Evolutionary conservation across 1,140 invertebrate species (phyloP).

Genomic region (Adelges cooleyi): DNA sequence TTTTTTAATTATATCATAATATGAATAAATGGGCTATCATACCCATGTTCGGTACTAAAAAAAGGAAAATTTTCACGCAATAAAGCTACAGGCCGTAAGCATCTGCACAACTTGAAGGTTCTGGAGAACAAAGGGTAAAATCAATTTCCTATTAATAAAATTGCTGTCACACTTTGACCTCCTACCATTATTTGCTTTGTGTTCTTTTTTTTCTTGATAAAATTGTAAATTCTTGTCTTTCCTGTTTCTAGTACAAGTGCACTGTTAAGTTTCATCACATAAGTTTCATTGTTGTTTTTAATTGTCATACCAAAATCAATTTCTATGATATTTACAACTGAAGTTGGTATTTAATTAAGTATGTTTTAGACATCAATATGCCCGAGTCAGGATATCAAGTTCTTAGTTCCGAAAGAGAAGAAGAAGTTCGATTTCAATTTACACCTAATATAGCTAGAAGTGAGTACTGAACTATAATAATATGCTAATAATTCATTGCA

Average conservation of each 20-base stretch:
- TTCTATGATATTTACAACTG: too few species aligned
- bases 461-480: not conserved
- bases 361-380: conserved; percentile 2
- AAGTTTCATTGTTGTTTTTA: too few species aligned
- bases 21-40: not conserved
- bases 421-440: conserved; percentile 17
- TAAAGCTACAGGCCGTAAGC: not conserved
- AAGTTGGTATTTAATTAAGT: too few species aligned
- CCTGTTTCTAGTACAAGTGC: not conserved
- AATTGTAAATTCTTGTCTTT: not conserved
- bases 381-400: conserved; percentile 20
- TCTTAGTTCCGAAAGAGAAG: conserved; percentile 16
- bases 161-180: conserved; percentile 8
- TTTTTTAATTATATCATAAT: too few species aligned
- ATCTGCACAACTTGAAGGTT: not conserved
- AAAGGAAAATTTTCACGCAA: not conserved
- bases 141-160: not conserved
- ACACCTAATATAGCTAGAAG: conserved; percentile 15
- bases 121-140: conserved; percentile 9
- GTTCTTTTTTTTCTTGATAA: conserved; percentile 1
- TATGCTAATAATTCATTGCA: too few species aligned
- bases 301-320: too few species aligned
- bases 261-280: too few species aligned
- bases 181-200: conserved; percentile 11
- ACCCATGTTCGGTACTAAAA: not conserved